These are phyloP conservation scores for Saccostrea glomerata DNA, from an alignment of 1,140 invertebrate genomes.

Conservation along the genomic window DNA sequence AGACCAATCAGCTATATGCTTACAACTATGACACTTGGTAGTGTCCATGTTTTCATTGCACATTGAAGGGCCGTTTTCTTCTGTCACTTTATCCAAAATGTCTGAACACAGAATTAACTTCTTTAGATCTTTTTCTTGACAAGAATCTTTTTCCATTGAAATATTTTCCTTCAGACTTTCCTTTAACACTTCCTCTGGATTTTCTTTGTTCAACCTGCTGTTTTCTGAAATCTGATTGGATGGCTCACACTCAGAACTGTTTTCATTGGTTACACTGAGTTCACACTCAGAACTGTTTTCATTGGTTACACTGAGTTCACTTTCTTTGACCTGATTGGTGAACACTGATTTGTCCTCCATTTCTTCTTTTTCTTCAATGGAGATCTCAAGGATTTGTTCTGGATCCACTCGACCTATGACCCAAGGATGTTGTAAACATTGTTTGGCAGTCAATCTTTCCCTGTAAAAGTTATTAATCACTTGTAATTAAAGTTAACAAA, in stretches of 20 bases:
- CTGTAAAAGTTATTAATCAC: constrained; percentile 75
- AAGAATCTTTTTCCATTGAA: neutral
- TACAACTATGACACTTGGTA: neutral
- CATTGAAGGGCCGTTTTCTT: neutral
- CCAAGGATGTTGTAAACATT: constrained; percentile 85
- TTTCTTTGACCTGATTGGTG: constrained; percentile 17
- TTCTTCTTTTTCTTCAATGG: neutral
- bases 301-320: neutral
- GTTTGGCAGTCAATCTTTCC: constrained; percentile 82
- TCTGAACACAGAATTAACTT: constrained; percentile 18
- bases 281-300: constrained; percentile 5
- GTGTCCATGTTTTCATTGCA: constrained; percentile 32
- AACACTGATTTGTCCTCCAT: neutral
- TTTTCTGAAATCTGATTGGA: neutral
- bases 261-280: neutral
- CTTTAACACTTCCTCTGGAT: constrained; percentile 4
- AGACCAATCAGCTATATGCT: neutral
- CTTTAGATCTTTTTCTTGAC: neutral
- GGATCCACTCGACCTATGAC: constrained; percentile 51
- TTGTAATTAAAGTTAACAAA: neutral
- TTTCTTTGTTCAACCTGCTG: constrained; percentile 31
- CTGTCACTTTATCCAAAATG: constrained; percentile 20
- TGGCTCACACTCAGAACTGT: constrained; percentile 10
- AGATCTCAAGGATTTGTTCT: constrained; percentile 37
- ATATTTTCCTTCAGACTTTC: neutral